These are phyloP conservation scores for Blennius ocellaris DNA, from an alignment of 2,113 vertebrate species.

Conservation along the genomic window DNA sequence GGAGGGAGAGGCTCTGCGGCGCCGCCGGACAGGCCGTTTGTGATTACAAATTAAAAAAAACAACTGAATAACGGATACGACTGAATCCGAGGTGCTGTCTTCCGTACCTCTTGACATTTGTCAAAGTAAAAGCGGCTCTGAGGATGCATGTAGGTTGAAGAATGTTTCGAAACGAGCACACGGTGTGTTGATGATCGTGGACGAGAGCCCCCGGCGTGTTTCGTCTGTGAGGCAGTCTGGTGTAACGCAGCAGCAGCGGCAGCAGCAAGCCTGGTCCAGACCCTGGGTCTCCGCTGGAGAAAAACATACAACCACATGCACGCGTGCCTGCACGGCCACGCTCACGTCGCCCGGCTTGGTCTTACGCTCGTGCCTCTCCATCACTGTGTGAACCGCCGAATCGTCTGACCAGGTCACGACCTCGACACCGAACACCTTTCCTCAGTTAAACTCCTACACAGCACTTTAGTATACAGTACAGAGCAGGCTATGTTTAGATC, in stretches of 20 bases:
- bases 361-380: slow-evolving; percentile 33
- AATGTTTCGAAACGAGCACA: slow-evolving; percentile 15
- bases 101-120: slow-evolving; percentile 43
- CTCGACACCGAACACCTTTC: slow-evolving; percentile 16
- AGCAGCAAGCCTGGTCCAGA: slow-evolving; percentile 69
- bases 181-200: slow-evolving; percentile 23
- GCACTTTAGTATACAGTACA: slow-evolving; percentile 38
- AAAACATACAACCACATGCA: slow-evolving; percentile 52
- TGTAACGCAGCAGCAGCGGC: slow-evolving; percentile 77
- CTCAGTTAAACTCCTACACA: slow-evolving; percentile 26
- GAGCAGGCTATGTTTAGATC: slow-evolving; percentile 27
- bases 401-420: slow-evolving; percentile 7
- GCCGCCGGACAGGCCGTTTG: slow-evolving; percentile 41
- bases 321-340: slow-evolving; percentile 20
- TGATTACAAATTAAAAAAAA: slow-evolving; percentile 14
- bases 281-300: slow-evolving; percentile 54
- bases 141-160: slow-evolving; percentile 37
- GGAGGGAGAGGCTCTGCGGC: slow-evolving; percentile 48
- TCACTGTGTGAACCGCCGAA: slow-evolving; percentile 27
- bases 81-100: slow-evolving; percentile 21
- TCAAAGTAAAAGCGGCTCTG: slow-evolving; percentile 39
- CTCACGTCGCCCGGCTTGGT: slow-evolving; percentile 26
- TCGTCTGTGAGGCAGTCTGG: slow-evolving; percentile 69
- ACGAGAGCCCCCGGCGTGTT: slow-evolving; percentile 35
- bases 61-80: slow-evolving; percentile 26